Evolutionary conservation across 2,113 vertebrate genomes (phyloP), one percentile per base, ranked within the genome.

Genomic region (Myiopsitta monachus): DNA sequence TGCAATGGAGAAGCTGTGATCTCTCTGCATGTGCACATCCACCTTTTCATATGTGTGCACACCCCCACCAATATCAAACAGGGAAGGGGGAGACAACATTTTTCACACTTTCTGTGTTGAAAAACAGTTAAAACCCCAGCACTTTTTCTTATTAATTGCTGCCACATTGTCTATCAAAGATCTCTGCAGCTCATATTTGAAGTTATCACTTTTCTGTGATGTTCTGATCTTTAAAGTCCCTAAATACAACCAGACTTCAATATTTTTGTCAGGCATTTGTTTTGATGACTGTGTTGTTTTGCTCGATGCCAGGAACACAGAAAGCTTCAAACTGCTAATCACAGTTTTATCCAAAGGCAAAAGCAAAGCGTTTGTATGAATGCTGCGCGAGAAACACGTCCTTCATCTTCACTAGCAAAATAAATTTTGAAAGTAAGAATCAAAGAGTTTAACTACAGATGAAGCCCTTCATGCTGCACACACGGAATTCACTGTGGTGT

Each of bases 401-500:
- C 91, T 95, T 94, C 83, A 92, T 96, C 96, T 92, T 96, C 85
- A 90, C 84, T 75, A 94, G 82, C 61, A 83, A 94, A 92, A 91
- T 88, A 54, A 77, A 90, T 90, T 90, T 72, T 83, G 72, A 96
- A 95, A 97, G 96, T 96, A 96, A 95, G 96, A 96, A 97, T 95
- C 94, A 92, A 95, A 95, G 89, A 55, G 63, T 52, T 96, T 96
- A 95, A 91, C 70, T 96, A 87, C 87, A 91, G 77, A 93, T 89
- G 70, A 91, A 95, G 67, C 47, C 63, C 72, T 76, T 21, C 79
- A 43, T 0, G 4, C 68, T 75, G 87, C 22, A 0, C 15, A 63
- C 72, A 43, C 21, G 23, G 80, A 92, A 91, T 86, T 95, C 82
- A 64, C 55, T 13, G 17, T 3, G 75, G 46, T 68, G 66, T 75